Evolutionary conservation across 2,797 vertebrate species (phyloP).

Genomic region (Pangasius djambal): DNA sequence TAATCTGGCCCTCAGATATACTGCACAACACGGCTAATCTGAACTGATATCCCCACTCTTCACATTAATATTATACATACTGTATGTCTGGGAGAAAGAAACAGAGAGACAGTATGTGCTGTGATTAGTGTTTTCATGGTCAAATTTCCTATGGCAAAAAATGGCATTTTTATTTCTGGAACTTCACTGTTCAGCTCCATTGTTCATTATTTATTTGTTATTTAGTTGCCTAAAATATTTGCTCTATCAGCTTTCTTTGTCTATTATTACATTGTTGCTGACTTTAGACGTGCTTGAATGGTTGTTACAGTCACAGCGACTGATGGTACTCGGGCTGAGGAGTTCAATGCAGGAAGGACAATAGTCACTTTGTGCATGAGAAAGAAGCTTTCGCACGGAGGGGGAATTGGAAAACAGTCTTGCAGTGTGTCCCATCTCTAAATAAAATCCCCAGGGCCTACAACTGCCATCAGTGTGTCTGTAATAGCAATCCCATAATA

Average conservation of each 20-base stretch:
- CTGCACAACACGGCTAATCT: not conserved
- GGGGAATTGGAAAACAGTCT: constrained; percentile 56
- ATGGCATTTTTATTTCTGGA: not conserved
- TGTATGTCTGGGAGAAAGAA: not conserved
- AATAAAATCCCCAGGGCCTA: constrained; percentile 54
- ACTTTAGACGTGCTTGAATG: constrained; percentile 18
- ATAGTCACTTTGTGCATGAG: constrained; percentile 67
- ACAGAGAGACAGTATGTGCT: not conserved
- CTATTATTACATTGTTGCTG: constrained; percentile 13
- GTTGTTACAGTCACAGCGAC: constrained; percentile 26
- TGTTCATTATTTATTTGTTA: constrained; percentile 7
- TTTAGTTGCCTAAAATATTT: constrained; percentile 12
- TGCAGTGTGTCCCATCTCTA: constrained; percentile 59
- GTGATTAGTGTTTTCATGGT: not conserved
- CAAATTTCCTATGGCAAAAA: not conserved
- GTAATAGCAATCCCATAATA: constrained; percentile 57
- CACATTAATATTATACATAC: not conserved
- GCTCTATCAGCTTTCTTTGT: not conserved
- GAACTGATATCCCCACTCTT: not conserved
- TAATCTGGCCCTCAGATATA: not conserved
- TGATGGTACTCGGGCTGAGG: constrained; percentile 53
- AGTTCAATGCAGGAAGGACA: constrained; percentile 65
- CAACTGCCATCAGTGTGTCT: constrained; percentile 42
- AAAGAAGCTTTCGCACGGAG: constrained; percentile 43
- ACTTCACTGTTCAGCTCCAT: not conserved